Base-by-base conservation (phyloP, 2,797 vertebrate genomes). In the Microtus obscurus region DNA sequence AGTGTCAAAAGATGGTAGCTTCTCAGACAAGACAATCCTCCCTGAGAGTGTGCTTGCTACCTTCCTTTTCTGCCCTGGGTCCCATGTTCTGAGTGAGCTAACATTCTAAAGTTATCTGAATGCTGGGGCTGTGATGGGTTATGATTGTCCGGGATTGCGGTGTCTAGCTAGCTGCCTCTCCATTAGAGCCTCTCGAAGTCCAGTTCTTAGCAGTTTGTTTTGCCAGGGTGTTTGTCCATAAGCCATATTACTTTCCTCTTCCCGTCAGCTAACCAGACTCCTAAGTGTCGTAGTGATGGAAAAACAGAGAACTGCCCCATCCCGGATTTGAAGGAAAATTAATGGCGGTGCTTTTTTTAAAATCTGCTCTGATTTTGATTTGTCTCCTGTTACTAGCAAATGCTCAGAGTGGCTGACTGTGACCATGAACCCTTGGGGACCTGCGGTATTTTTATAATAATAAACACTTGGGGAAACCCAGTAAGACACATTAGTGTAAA, bases 401-500 rank as follows among this genome's bases (percentile, higher is more conserved):
- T 87, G 94, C 27, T 87, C 83, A 78, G 53, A 82, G 53, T 93
- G 85, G 13, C 81, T 86, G 67, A 37, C 67, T 25, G 40, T 96
- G n/a, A 6, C 74, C 21, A 1, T 81, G 73, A 93, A 86, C 93
- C 78, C 16, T 89, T 82, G 45, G 78, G n/a, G 80, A 87, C 74
- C 78, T 16, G 10, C 79, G 56, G 17, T 94, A 51, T 92, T 95
- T 95, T 90, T 71, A 51, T 94, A 69, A 92, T 94, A 80, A 69
- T 31, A 27, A 56, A 45, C 63, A 48, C 25, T 89, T 61, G 43
- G 63, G 90, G 78, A 90, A 69, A 71, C 69, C 93, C n/a, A 61
- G 37, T 91, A 95, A 96, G 90, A 73, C 63, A 77, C 34, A 77
- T 87, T 90, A 76, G 69, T 80, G 13, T 92, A 95, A 91, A 80